Conservation (phyloP, 1,140 invertebrate genomes). For the Thrips palmi region DNA sequence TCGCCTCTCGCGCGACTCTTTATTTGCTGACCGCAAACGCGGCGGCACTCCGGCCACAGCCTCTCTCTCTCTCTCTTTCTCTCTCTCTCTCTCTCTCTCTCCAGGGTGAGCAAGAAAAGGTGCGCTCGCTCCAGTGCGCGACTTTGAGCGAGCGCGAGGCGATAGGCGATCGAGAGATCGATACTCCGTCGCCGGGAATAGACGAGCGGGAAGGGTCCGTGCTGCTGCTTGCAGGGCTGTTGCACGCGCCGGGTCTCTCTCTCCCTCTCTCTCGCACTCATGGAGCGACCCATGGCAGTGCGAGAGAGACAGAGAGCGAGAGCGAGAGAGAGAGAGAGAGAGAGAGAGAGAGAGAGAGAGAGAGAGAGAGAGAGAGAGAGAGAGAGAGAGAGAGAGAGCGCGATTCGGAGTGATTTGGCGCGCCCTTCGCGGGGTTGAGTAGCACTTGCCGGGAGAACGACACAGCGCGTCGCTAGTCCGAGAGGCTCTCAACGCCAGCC, state of each 20-base stretch:
- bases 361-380: neutral
- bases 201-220: neutral
- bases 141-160: neutral
- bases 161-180: neutral
- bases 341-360: neutral
- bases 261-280: neutral
- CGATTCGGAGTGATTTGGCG: no score
- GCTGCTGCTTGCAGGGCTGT: neutral
- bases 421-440: no score
- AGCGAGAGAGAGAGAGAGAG: neutral
- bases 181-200: neutral
- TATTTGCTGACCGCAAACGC: constrained; percentile 7
- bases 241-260: neutral
- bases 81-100: constrained; percentile 15
- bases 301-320: neutral
- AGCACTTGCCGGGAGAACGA: no score
- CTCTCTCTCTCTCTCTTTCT: constrained; percentile 3
- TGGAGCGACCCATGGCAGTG: neutral
- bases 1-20: constrained; percentile 14
- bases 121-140: neutral
- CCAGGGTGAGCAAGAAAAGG: constrained; percentile 1
- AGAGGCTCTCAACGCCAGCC: no score
- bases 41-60: constrained; percentile 15
- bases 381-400: neutral
- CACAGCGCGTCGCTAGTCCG: no score